Evolutionary conservation across 1,140 invertebrate genomes (phyloP), one percentile per base, ranked within the genome.

Genomic region (Stenopsyche tienmushanensis): DNA sequence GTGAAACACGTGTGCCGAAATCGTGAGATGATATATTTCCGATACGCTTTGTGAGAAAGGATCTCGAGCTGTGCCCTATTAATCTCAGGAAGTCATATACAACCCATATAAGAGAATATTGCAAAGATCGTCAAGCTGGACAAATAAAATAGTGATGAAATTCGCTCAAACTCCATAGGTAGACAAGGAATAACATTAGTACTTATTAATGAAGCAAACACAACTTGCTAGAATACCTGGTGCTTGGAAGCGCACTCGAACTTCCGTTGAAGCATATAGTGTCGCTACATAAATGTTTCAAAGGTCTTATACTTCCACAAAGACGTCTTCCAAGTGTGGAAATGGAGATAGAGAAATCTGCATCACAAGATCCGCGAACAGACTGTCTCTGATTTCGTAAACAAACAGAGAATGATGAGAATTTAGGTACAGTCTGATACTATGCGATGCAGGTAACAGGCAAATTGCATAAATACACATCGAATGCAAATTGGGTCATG

Each of bases 1-100:
- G 58, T 57, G 62, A 62, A 55, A 65, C 67, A 69, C 67, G 63
- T 69, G 67, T 65, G 44, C 26, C 20, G 13, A 21, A n/a, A n/a
- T n/a, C n/a, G n/a, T 34, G 13, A 34, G 5, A 34, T 34, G 29
- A 13, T 34, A 34, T 34, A 34, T 34, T 34, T 34, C 29, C 29
- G 29, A 34, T 34, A n/a, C n/a, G n/a, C n/a, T n/a, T 13, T 47
- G 10, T 47, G 44, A 18, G 44, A 47, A 47, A 34, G 29, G 13
- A 13, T 5, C 5, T 34, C 29, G 29, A 34, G n/a, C n/a, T n/a
- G n/a, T n/a, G n/a, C n/a, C n/a, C n/a, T n/a, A n/a, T 13, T 34
- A 5, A 34, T 7, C 29, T 34, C 29, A 13, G 29, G 29, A 34
- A 34, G 13, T 34, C 29, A 13, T 34, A 34, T 34, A n/a, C 29